Conservation (phyloP, 1,140 invertebrate genomes). For the Matsumurasca onukii region DNA sequence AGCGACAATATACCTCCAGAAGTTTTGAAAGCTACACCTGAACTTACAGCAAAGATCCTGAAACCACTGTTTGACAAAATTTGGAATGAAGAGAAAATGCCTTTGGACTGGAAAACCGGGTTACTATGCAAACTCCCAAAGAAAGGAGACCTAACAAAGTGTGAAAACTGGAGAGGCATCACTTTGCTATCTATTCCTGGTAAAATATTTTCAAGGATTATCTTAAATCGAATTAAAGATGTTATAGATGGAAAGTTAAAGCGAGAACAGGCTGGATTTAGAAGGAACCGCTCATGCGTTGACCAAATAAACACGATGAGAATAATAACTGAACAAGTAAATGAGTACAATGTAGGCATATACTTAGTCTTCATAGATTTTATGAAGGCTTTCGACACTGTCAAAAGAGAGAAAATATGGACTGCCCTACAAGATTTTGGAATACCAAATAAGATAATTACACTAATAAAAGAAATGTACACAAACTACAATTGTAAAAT, state of each 20-base stretch:
- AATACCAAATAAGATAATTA: slow-evolving; percentile 11
- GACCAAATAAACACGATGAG: slow-evolving; percentile 28
- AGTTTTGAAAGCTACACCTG: slow-evolving; percentile 4
- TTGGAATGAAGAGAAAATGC: slow-evolving; percentile 13
- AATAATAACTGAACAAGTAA: slow-evolving; percentile 24
- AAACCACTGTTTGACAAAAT: not conserved
- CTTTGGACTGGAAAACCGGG: slow-evolving; percentile 24
- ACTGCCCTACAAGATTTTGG: not conserved
- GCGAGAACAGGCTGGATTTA: slow-evolving; percentile 28
- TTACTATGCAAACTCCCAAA: slow-evolving; percentile 25
- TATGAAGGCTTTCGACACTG: not conserved
- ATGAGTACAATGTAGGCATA: not conserved
- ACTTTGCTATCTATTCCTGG: slow-evolving; percentile 25
- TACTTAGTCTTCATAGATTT: slow-evolving; percentile 11
- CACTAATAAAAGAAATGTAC: slow-evolving; percentile 4
- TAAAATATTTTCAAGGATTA: slow-evolving; percentile 24
- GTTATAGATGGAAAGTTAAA: slow-evolving; percentile 19
- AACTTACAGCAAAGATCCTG: slow-evolving; percentile 13
- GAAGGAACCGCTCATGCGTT: slow-evolving; percentile 13
- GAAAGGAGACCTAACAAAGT: slow-evolving; percentile 28
- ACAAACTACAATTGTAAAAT: not conserved
- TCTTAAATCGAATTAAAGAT: slow-evolving; percentile 28
- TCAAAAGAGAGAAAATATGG: slow-evolving; percentile 12
- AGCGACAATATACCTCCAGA: slow-evolving; percentile 10
- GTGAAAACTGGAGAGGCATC: slow-evolving; percentile 33